Conservation (phyloP, 2,113 vertebrate genomes). For the Xiphorhynchus elegans region DNA sequence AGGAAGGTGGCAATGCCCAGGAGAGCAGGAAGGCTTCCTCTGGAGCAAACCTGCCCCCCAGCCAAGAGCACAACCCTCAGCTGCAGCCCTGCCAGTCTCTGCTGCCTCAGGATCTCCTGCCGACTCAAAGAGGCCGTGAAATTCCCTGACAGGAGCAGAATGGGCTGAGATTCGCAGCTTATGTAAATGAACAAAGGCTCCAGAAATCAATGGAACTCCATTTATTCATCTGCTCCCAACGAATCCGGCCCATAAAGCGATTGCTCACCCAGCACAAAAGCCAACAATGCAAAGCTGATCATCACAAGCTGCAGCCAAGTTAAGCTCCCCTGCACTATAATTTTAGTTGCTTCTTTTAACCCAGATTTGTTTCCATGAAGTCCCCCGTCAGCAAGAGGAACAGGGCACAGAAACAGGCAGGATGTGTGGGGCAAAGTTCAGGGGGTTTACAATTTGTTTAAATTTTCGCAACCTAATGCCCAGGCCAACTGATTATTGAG, state of each 20-base stretch:
- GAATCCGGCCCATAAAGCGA: neutral
- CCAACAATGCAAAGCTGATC: constrained; percentile 20
- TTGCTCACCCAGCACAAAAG: neutral
- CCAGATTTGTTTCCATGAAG: neutral
- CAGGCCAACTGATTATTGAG: constrained; percentile 37
- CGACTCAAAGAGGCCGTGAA: neutral
- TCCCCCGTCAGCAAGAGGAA: neutral
- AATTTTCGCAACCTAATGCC: constrained; percentile 14
- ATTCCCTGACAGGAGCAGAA: constrained; percentile 17
- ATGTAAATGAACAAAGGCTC: constrained; percentile 7
- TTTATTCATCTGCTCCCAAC: neutral
- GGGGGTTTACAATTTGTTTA: neutral
- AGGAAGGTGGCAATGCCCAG: rapidly evolving
- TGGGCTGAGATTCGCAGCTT: neutral
- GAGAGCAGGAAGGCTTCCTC: neutral
- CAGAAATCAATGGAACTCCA: neutral
- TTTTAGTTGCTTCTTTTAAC: neutral
- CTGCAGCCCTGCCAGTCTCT: neutral
- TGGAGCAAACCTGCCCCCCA: neutral
- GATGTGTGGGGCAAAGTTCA: neutral
- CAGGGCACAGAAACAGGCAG: neutral
- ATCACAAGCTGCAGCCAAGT: neutral
- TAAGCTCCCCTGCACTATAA: neutral
- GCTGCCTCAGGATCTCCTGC: neutral
- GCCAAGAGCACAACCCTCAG: neutral